These are phyloP conservation scores for Luehdorfia chinensis DNA, from an alignment of 1,140 invertebrate genomes.

Conservation along the genomic window DNA sequence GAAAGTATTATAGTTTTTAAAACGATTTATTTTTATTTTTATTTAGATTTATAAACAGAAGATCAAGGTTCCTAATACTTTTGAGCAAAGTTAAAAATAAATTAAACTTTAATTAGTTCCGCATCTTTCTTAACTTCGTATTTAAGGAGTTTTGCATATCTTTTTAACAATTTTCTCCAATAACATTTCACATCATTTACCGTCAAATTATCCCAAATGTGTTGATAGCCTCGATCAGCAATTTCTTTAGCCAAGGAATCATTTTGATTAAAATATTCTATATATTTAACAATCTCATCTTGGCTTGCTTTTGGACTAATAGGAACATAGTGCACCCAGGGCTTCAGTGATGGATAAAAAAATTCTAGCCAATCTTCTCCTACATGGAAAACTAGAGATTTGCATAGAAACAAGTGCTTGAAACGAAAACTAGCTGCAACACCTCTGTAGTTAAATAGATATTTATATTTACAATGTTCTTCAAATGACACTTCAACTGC, in stretches of 20 bases:
- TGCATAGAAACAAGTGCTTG: slow-evolving; percentile 96
- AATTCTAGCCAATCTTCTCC: slow-evolving; percentile 97
- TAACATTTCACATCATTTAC: slow-evolving; percentile 92
- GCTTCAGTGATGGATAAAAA: slow-evolving; percentile 94
- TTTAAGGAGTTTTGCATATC: slow-evolving; percentile 87
- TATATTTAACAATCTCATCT: slow-evolving; percentile 82
- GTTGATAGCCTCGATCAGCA: slow-evolving; percentile 87
- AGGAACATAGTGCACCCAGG: slow-evolving; percentile 98
- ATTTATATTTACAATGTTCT: slow-evolving; percentile 95
- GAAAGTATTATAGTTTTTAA: background rate
- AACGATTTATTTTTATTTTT: too few species aligned
- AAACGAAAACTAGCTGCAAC: slow-evolving; percentile 98
- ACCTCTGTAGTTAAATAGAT: slow-evolving; percentile 97
- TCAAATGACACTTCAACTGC: slow-evolving; percentile 93
- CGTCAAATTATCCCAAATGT: slow-evolving; percentile 90
- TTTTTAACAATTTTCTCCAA: slow-evolving; percentile 89
- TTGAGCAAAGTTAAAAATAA: too few species aligned
- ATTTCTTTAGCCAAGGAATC: slow-evolving; percentile 88
- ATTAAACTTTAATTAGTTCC: slow-evolving; percentile 75
- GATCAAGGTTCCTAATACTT: too few species aligned
- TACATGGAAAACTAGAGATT: slow-evolving; percentile 97
- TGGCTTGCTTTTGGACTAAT: slow-evolving; percentile 84
- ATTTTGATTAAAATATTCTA: slow-evolving; percentile 88
- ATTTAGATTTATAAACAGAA: too few species aligned
- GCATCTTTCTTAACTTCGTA: slow-evolving; percentile 81